phyloP scores from a whole-genome alignment of 64 coral and sea anemone genomes.

The Actinia equina region DNA sequence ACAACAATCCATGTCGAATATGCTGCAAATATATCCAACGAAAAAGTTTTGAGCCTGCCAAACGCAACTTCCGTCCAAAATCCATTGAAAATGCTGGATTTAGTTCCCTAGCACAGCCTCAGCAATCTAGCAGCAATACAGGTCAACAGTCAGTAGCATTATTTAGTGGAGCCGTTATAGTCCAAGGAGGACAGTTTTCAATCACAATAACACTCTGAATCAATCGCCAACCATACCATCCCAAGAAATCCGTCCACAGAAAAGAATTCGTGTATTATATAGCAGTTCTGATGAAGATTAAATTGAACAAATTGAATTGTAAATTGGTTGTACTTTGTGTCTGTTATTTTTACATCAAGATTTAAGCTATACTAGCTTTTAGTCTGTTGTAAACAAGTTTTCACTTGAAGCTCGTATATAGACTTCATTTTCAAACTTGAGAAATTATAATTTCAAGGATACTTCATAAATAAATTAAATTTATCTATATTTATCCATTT shows the following conservation, averaged over 20 bases:
- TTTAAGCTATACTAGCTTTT: no score
- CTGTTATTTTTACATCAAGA: no score
- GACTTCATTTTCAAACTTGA: no score
- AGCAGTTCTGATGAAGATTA: slow-evolving; percentile 27
- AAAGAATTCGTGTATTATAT: slow-evolving; percentile 3
- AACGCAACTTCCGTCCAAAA: background rate
- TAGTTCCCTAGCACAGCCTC: slow-evolving; percentile 10
- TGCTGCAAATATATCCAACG: slow-evolving; percentile 1
- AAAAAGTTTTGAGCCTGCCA: slow-evolving; percentile 6
- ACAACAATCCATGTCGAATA: no score
- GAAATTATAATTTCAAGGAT: no score
- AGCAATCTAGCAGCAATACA: slow-evolving; percentile 21
- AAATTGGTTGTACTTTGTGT: no score
- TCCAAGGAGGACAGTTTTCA: slow-evolving; percentile 26
- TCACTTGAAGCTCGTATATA: no score
- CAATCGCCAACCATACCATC: no score
- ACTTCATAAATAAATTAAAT: no score
- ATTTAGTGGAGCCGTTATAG: slow-evolving; percentile 35
- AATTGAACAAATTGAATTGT: slow-evolving; percentile 16
- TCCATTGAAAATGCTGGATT: background rate
- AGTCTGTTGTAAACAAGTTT: no score
- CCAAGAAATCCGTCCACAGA: slow-evolving; percentile 12
- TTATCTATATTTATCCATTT: no score
- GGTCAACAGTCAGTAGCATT: background rate
- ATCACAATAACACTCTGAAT: slow-evolving; percentile 25